Conservation (phyloP, 2,113 vertebrate genomes). For the Tenebrosternarchus preto region DNA sequence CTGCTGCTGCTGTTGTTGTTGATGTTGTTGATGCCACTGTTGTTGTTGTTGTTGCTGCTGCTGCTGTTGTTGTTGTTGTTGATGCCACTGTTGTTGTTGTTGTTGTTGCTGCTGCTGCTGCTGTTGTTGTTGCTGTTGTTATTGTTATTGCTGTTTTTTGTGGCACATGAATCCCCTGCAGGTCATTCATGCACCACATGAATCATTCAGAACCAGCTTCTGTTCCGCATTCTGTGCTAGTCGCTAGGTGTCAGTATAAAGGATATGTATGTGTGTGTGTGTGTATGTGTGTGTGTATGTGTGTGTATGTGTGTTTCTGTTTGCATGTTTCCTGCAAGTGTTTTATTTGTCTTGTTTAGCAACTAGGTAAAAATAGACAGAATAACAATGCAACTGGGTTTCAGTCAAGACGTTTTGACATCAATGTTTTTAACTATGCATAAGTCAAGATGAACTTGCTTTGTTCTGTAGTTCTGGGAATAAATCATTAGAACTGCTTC, state of each 20-base stretch:
- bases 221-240: constrained; percentile 39
- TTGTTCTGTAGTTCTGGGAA: background rate
- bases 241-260: constrained; percentile 48
- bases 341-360: background rate
- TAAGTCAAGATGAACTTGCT: background rate
- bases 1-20: no score
- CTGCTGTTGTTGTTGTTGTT: no score
- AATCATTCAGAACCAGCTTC: constrained; percentile 52
- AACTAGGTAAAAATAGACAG: background rate
- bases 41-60: no score
- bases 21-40: no score
- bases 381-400: constrained; percentile 10
- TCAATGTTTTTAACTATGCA: background rate
- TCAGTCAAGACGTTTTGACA: background rate
- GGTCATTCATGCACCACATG: constrained; percentile 27
- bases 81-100: no score
- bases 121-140: no score
- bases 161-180: constrained; percentile 17
- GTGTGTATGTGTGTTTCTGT: constrained; percentile 21
- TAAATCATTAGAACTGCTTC: background rate
- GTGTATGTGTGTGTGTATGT: constrained; percentile 18
- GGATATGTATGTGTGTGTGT: constrained; percentile 19
- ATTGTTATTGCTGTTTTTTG: background rate
- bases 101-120: no score
- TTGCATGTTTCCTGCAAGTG: background rate